These are phyloP conservation scores for Steinernema khuongi DNA, from an alignment of 1,140 invertebrate species.

Conservation along the genomic window DNA sequence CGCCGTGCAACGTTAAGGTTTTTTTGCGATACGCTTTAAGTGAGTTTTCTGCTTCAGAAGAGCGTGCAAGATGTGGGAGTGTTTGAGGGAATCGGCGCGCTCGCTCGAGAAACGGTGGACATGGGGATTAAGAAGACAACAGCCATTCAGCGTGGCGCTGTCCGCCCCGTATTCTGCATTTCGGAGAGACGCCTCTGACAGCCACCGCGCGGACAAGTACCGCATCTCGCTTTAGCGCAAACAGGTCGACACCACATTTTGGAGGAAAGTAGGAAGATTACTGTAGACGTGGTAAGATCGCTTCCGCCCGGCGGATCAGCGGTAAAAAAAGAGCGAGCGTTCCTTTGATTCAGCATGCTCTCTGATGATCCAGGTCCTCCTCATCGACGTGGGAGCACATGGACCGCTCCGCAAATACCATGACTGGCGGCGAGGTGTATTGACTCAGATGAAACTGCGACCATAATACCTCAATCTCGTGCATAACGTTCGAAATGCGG, in stretches of 20 bases:
- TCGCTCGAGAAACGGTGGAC: slow-evolving; percentile 14
- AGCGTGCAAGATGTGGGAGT: not conserved
- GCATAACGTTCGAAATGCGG: not conserved
- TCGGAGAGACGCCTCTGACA: slow-evolving; percentile 16
- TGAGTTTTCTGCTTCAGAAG: not conserved
- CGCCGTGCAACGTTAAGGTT: not conserved
- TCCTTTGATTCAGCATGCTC: not conserved
- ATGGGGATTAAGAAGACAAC: slow-evolving; percentile 13
- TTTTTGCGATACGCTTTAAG: not conserved
- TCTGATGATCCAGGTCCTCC: not conserved
- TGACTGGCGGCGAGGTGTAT: not conserved
- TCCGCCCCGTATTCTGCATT: slow-evolving; percentile 16
- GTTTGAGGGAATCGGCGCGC: not conserved
- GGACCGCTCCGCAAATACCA: not conserved
- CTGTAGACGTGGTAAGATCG: not conserved
- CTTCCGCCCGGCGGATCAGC: no score
- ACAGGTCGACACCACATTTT: slow-evolving; percentile 15
- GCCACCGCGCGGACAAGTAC: slow-evolving; percentile 12
- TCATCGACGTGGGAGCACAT: no score
- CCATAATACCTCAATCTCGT: not conserved
- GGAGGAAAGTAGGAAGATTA: slow-evolving; percentile 6
- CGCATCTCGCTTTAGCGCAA: slow-evolving; percentile 15
- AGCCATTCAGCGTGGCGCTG: slow-evolving; percentile 6
- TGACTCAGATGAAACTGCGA: slow-evolving; percentile 8
- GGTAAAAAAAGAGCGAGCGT: not conserved